Evolutionary conservation across 2,113 vertebrate genomes (phyloP).

Genomic region (Maccullochella peelii): DNA sequence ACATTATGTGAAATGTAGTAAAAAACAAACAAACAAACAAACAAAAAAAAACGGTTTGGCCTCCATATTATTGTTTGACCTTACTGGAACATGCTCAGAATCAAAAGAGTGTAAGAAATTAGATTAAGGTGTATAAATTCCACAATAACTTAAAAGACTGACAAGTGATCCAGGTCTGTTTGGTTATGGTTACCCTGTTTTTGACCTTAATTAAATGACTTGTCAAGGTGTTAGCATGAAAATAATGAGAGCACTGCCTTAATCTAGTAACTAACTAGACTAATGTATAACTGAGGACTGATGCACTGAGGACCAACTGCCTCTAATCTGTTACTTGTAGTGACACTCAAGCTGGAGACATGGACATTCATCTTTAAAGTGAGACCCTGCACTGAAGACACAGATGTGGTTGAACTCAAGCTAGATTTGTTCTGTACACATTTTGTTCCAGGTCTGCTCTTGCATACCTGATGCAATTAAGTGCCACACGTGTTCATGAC

Average conservation of each 20-base stretch:
- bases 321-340: not conserved
- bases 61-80: conserved; percentile 18
- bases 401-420: not conserved
- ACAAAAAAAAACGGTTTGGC: not conserved
- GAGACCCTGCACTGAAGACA: not conserved
- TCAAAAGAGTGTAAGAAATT: not conserved
- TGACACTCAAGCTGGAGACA: not conserved
- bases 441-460: conserved; percentile 2
- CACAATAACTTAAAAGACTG: not conserved
- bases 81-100: not conserved
- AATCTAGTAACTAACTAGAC: not conserved
- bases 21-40: not conserved
- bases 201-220: conserved; percentile 4
- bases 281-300: not conserved
- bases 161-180: not conserved
- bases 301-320: not conserved
- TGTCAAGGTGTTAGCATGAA: not conserved
- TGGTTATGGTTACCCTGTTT: not conserved
- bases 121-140: conserved; percentile 3
- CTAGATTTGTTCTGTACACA: not conserved
- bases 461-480: conserved; percentile 1
- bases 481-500: not conserved
- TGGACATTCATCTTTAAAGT: not conserved
- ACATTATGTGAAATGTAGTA: conserved; percentile 13
- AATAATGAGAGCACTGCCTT: not conserved